Evolutionary conservation across 2,888 invertebrate genomes (phyloP), one percentile per base, ranked within the genome.

Genomic region (Smittia sp.): DNA sequence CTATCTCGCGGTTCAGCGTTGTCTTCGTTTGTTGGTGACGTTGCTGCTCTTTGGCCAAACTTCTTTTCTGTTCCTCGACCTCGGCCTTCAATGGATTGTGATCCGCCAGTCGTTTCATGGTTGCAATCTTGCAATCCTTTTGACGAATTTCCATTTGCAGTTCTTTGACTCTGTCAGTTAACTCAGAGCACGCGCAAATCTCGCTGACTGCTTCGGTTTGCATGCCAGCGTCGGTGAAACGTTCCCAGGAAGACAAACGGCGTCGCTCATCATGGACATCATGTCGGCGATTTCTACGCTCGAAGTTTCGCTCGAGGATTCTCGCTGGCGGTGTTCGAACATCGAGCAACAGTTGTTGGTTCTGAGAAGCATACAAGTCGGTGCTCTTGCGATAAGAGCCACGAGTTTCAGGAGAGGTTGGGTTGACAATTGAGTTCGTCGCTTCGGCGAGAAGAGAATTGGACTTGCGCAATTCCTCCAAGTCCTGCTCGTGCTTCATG

Each of bases 211-310:
- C 79, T 68, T 79, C 79, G 0, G 81, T 82, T 80, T 81, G 80
- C 11, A 78, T 79, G 1, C 76, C 77, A 3, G 77, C 77, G 58
- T 80, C 79, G 1, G 77, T 75, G 6, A 75, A 75, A 27, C 76
- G 76, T 75, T 78, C 79, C 77, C 76, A 78, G 72, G 77, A 77
- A 0, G 80, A 79, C 25, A 79, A 77, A 1, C 77, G 76, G 2
- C 82, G 78, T 22, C 78, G 77, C 70, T 81, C 81, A 72, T 82
- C 82, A 63, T 81, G 79, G 4, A 78, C 78, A 75, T 80, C 80
- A 1, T 80, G 76, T 0, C 82, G 78, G 1, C 79, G 77, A 74
- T 76, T 79, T 70, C 77, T 80, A 1, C 82, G 78, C 38, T 78
- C 77, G 15, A 46, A 13, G 32, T 79, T 73, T 75, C 75, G 1